Conservation (phyloP, 2,888 invertebrate species). For the Rhyacophila evoluta region DNA sequence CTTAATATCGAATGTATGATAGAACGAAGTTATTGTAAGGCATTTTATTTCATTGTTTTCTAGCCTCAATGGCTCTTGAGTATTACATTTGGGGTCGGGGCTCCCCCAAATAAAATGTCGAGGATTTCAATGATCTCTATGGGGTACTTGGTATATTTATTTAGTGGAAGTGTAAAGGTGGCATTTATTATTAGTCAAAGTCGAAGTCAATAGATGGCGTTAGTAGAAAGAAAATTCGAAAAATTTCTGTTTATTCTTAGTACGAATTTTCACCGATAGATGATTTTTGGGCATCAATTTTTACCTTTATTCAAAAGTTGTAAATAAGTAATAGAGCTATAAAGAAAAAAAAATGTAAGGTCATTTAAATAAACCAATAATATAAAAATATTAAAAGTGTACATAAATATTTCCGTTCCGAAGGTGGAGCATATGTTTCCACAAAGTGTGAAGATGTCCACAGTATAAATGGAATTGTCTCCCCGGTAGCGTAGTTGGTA, state of each 20-base stretch:
- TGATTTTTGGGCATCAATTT: too few species aligned
- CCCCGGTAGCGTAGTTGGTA: too few species aligned
- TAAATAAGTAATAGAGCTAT: too few species aligned
- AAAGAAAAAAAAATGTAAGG: too few species aligned
- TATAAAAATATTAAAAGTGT: too few species aligned
- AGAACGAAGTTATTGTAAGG: background rate
- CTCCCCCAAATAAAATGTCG: constrained; percentile 46
- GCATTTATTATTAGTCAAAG: background rate
- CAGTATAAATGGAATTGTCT: too few species aligned
- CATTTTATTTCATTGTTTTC: constrained; percentile 48
- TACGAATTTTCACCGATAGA: background rate
- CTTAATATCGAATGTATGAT: too few species aligned
- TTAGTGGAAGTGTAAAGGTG: constrained; percentile 14
- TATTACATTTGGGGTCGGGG: constrained; percentile 41
- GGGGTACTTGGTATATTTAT: constrained; percentile 16
- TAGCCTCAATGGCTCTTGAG: constrained; percentile 46
- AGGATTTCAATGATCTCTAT: constrained; percentile 49
- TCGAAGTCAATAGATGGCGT: background rate
- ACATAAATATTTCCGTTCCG: too few species aligned
- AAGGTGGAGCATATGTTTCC: too few species aligned
- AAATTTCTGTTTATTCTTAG: background rate
- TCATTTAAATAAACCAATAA: too few species aligned
- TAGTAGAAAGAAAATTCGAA: background rate
- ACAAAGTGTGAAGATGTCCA: too few species aligned
- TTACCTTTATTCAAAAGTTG: too few species aligned